Percentiles rank a stretch among this genome's conserved stretches.
phyloP scores from a whole-genome alignment of 2,113 vertebrate genomes.

The Pseudonaja textilis region DNA sequence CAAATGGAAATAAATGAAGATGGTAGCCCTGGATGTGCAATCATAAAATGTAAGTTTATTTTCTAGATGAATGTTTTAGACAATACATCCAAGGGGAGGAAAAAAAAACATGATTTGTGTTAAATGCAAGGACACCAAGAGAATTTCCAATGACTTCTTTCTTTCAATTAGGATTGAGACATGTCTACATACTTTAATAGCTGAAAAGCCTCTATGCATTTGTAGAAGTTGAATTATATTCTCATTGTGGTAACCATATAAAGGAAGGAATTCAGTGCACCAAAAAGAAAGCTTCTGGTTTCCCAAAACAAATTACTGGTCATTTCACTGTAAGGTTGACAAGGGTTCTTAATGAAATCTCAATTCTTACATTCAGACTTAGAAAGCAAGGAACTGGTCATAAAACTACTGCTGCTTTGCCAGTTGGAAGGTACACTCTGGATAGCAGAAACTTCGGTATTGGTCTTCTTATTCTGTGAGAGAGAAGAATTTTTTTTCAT shows the following conservation, averaged over 20 bases:
- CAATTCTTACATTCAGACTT: constrained; percentile 79
- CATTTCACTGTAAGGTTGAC: neutral
- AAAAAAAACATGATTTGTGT: neutral
- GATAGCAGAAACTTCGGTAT: constrained; percentile 66
- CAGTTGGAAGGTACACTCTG: constrained; percentile 69
- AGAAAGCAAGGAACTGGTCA: constrained; percentile 72
- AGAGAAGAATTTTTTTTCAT: constrained; percentile 35
- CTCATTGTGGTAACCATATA: neutral
- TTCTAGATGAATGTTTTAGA: neutral
- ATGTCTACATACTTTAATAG: neutral
- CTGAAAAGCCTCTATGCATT: neutral
- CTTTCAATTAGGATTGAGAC: neutral
- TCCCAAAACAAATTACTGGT: neutral
- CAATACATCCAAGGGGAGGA: neutral
- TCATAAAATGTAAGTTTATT: neutral
- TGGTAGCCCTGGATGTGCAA: neutral
- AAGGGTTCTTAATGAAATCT: constrained; percentile 11
- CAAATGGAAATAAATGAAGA: neutral
- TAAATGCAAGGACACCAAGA: neutral
- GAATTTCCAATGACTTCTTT: neutral
- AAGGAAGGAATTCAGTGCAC: constrained; percentile 8
- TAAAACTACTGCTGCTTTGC: constrained; percentile 61
- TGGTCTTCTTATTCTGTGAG: constrained; percentile 76
- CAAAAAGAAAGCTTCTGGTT: neutral
- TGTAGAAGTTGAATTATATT: neutral